A percentile compares a stretch with the other conserved stretches of the same genome.
phyloP scores from a whole-genome alignment of 2,113 vertebrate genomes.

The Canis aureus region DNA sequence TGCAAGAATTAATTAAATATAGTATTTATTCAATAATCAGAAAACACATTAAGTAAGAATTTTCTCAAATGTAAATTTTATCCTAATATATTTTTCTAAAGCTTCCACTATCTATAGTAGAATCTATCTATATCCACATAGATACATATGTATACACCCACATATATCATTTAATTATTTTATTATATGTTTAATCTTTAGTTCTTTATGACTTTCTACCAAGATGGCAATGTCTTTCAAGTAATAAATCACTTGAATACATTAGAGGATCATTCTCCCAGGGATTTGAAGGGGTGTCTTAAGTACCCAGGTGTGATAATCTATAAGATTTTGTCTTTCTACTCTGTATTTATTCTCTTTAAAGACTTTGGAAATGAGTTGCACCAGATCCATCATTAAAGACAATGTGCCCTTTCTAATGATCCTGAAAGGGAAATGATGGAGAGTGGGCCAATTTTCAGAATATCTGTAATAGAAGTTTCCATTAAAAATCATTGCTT shows the following conservation, averaged over 20 bases:
- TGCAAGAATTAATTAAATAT: neutral
- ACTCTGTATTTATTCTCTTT: neutral
- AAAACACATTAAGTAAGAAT: neutral
- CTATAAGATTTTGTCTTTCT: neutral
- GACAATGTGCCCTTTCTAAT: neutral
- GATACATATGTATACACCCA: neutral
- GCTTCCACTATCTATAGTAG: neutral
- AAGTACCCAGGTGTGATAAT: neutral
- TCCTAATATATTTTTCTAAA: neutral
- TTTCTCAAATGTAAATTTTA: slow-evolving; percentile 5
- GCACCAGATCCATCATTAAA: neutral
- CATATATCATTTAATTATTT: neutral
- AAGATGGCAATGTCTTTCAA: neutral
- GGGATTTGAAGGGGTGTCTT: neutral
- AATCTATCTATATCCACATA: neutral
- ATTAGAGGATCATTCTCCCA: neutral
- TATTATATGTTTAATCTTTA: neutral
- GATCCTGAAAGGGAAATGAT: neutral
- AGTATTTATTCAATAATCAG: neutral
- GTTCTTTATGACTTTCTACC: neutral
- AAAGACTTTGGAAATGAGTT: neutral
- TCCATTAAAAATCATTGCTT: neutral
- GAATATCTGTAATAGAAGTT: neutral
- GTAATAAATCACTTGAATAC: neutral
- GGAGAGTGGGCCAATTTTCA: neutral